These are phyloP conservation scores for Pterocles burchelli DNA, from an alignment of 2,113 vertebrate genomes.

Conservation along the genomic window DNA sequence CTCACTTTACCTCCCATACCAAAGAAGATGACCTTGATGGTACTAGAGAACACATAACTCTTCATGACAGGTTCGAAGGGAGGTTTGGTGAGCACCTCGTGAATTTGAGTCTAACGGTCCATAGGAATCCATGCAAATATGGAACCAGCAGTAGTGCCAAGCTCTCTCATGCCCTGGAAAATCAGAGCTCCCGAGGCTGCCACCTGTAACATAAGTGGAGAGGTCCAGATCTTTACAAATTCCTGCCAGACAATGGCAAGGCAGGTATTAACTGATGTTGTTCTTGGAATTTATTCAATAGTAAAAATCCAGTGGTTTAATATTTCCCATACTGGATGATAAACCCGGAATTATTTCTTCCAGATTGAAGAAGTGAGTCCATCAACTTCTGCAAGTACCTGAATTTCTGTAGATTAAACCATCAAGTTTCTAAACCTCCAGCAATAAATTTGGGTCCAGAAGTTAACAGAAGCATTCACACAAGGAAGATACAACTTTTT, in stretches of 20 bases:
- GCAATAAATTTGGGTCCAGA: slow-evolving; percentile 53
- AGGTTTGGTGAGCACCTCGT: slow-evolving; percentile 67
- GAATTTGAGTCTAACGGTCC: slow-evolving; percentile 71
- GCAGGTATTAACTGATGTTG: slow-evolving; percentile 55
- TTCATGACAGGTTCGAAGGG: slow-evolving; percentile 66
- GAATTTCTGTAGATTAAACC: slow-evolving; percentile 72
- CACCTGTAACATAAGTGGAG: slow-evolving; percentile 72
- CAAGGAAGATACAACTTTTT: slow-evolving; percentile 4
- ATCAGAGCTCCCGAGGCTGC: slow-evolving; percentile 70
- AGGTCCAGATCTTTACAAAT: slow-evolving; percentile 70
- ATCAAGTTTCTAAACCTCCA: slow-evolving; percentile 71
- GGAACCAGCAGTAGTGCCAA: slow-evolving; percentile 70
- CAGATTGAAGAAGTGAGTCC: slow-evolving; percentile 61
- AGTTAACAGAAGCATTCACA: slow-evolving; percentile 30
- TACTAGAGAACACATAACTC: slow-evolving; percentile 71
- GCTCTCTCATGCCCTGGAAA: slow-evolving; percentile 71
- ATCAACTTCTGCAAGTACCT: slow-evolving; percentile 68
- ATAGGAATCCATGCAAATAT: slow-evolving; percentile 71
- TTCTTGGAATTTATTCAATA: slow-evolving; percentile 30
- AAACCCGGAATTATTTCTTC: slow-evolving; percentile 52
- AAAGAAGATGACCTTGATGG: slow-evolving; percentile 66
- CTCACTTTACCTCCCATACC: slow-evolving; percentile 65
- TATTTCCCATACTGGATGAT: slow-evolving; percentile 40
- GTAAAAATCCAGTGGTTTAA: slow-evolving; percentile 46
- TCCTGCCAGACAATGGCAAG: slow-evolving; percentile 61